Conservation (phyloP, 2,113 vertebrate genomes). For the Eretmochelys imbricata region DNA sequence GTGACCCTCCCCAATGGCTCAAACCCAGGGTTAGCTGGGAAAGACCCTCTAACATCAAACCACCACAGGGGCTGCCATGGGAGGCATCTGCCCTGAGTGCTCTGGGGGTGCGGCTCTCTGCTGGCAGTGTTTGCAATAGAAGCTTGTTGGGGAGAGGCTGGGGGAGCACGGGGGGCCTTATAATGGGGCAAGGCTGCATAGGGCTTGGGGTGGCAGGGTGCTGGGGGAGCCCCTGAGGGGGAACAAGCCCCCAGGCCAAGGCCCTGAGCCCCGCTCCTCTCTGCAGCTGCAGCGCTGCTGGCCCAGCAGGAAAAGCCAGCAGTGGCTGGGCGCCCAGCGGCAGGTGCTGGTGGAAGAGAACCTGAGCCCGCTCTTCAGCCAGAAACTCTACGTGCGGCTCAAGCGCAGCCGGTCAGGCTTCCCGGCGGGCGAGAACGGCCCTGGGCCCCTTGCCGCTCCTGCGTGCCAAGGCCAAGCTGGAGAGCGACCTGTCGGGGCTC, state of each 20-base stretch:
- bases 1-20: not conserved
- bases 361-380: slow-evolving; percentile 76
- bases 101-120: no score
- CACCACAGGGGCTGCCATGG: no score
- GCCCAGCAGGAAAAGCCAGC: slow-evolving; percentile 78
- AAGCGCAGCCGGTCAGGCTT: not conserved
- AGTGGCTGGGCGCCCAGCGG: slow-evolving; percentile 60
- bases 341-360: slow-evolving; percentile 75
- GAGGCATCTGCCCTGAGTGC: no score
- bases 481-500: slow-evolving; percentile 78
- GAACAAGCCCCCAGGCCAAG: no score
- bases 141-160: no score
- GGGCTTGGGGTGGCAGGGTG: no score
- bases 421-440: not conserved
- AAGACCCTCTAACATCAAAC: no score
- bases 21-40: not conserved
- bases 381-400: slow-evolving; percentile 72
- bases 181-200: no score
- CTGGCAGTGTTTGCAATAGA: no score
- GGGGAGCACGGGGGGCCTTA: no score
- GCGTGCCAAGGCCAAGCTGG: slow-evolving; percentile 74
- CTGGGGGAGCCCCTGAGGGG: not conserved
- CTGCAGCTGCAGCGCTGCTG: slow-evolving; percentile 43
- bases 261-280: not conserved
- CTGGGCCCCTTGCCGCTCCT: not conserved